Evolutionary conservation across 2,888 invertebrate genomes (phyloP).

Genomic region (Phragmatobia fuliginosa): DNA sequence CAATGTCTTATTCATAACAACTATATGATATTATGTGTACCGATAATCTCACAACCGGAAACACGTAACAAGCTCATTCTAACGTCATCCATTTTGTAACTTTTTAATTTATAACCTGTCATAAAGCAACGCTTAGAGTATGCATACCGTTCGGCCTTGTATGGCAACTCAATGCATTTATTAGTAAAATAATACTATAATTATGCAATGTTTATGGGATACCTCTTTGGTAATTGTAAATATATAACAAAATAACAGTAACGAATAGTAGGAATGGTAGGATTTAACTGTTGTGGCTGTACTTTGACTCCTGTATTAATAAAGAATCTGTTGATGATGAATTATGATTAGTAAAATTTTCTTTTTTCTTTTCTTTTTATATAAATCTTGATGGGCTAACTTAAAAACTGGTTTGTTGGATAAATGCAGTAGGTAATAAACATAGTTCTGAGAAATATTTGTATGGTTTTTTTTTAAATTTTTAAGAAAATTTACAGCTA

Average conservation of each 20-base stretch:
- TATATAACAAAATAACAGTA: neutral
- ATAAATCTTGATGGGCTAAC: too few species aligned
- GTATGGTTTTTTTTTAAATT: too few species aligned
- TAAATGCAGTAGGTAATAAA: too few species aligned
- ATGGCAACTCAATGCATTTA: constrained; percentile 28
- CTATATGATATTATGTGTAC: neutral
- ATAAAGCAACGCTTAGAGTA: constrained; percentile 30
- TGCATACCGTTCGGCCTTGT: constrained; percentile 24
- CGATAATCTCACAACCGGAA: constrained; percentile 29
- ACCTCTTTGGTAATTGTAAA: neutral
- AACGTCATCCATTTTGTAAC: constrained; percentile 35
- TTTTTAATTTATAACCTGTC: constrained; percentile 50
- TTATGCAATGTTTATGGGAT: constrained; percentile 21
- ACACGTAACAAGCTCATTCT: constrained; percentile 33
- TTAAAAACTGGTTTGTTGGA: too few species aligned
- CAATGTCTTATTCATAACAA: neutral
- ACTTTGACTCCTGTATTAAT: neutral
- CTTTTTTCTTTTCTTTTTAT: too few species aligned
- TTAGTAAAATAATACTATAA: constrained; percentile 29
- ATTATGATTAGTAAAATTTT: too few species aligned
- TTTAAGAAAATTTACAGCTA: too few species aligned
- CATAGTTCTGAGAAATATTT: too few species aligned
- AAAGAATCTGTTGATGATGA: too few species aligned
- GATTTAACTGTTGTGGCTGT: too few species aligned
- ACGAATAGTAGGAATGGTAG: too few species aligned